Base-by-base conservation (phyloP, 2,797 vertebrate species). In the Synanceia verrucosa region DNA sequence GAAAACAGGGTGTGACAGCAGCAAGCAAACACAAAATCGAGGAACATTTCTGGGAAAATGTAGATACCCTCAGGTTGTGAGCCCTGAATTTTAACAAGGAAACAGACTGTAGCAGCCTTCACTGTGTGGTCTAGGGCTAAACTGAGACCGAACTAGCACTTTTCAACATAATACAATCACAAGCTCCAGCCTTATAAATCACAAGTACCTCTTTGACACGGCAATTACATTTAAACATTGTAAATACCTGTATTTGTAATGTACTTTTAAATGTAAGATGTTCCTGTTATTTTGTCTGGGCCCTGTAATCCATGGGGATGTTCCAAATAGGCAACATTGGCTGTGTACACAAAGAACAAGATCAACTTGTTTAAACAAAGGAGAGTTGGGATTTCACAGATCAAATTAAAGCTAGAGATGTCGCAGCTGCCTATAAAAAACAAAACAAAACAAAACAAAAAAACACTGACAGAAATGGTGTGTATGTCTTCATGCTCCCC, bases 361-460 rank as follows among this genome's bases (percentile, higher is more conserved):
- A 33, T 46, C 4, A 46, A 24, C 28, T 57, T 82, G 48, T 75
- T 74, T 47, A 76, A 79, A 66, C 56, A 79, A 65, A 63, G 16
- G 3, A 65, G 28, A 59, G 43, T 9, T 73, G 5, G 19, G n/a
- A 43, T 36, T 52, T 46, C 4, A 46, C 11, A 63, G 73, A 37
- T 58, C 62, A 77, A 72, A 74, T 37, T 66, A 57, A 73, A 46
- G 26, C 59, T 55, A 37, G 34, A 58, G 21, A 12, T 11, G 63
- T 14, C 28, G 41, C 12, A 56, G 19, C 19, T 33, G 14, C 23
- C 26, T 16, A 31, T 21, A 23, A 21, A 37, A 56, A 29, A 11
- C 28, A n/a, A n/a, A n/a, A n/a, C n/a, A n/a, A n/a, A n/a, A n/a
- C n/a, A n/a, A n/a, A n/a, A n/a, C n/a, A n/a, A n/a, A n/a, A n/a